phyloP scores from a whole-genome alignment of 2,888 invertebrate genomes.

The Lacanobia oleracea region DNA sequence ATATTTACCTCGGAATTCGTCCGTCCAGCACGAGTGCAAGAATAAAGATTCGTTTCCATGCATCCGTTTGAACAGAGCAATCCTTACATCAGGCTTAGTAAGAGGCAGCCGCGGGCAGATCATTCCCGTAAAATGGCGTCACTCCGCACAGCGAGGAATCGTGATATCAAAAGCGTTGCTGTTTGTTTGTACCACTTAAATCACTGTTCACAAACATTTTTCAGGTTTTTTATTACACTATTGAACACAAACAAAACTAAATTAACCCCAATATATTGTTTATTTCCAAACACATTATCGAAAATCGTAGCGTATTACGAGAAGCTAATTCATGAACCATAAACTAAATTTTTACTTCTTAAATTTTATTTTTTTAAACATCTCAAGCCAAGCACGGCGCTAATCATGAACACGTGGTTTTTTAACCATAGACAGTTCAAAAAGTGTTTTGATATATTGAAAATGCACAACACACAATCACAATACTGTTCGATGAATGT shows the following conservation, averaged over 20 bases:
- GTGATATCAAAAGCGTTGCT: slow-evolving; percentile 85
- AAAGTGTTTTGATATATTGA: not conserved
- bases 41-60: slow-evolving; percentile 88
- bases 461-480: no score
- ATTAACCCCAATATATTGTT: slow-evolving; percentile 80
- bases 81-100: slow-evolving; percentile 89
- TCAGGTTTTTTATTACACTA: slow-evolving; percentile 71
- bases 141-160: slow-evolving; percentile 88
- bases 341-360: slow-evolving; percentile 79
- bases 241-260: slow-evolving; percentile 75
- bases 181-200: slow-evolving; percentile 76
- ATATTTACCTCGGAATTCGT: slow-evolving; percentile 88
- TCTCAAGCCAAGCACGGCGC: slow-evolving; percentile 57
- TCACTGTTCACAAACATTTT: slow-evolving; percentile 82
- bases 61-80: slow-evolving; percentile 86
- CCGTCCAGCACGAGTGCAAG: slow-evolving; percentile 89
- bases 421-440: slow-evolving; percentile 72
- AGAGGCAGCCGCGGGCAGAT: slow-evolving; percentile 90
- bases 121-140: slow-evolving; percentile 91
- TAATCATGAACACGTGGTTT: slow-evolving; percentile 78
- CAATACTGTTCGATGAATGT: no score
- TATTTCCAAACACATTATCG: slow-evolving; percentile 89
- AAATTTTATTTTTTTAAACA: slow-evolving; percentile 73
- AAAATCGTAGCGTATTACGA: slow-evolving; percentile 87
- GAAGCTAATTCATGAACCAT: slow-evolving; percentile 88